phyloP scores from a whole-genome alignment of 2,888 invertebrate species.

The Merodon equestris region DNA sequence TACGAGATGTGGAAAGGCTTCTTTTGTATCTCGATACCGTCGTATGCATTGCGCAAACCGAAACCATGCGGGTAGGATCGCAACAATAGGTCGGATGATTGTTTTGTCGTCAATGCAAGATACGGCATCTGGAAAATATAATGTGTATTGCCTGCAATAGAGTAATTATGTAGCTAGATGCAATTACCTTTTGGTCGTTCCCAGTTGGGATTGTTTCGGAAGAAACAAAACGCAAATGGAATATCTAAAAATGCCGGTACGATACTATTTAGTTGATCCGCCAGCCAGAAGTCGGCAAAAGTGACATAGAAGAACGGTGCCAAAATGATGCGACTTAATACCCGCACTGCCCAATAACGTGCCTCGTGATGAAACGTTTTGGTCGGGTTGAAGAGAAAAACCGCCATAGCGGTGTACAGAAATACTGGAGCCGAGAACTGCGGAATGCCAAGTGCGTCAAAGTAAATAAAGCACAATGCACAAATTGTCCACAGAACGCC shows the following conservation, averaged over 20 bases:
- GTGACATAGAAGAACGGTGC: constrained; percentile 89
- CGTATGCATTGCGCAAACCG: constrained; percentile 91
- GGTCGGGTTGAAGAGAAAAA: constrained; percentile 88
- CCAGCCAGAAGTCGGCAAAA: constrained; percentile 93
- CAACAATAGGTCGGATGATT: constrained; percentile 83
- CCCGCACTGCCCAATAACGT: constrained; percentile 84
- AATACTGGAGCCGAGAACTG: constrained; percentile 88
- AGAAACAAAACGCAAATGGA: constrained; percentile 89
- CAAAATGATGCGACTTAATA: constrained; percentile 82
- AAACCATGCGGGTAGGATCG: constrained; percentile 90
- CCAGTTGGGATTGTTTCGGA: constrained; percentile 83
- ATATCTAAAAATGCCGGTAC: constrained; percentile 88
- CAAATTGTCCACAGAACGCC: constrained; percentile 87
- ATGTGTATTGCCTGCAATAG: no score
- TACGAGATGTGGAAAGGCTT: constrained; percentile 89
- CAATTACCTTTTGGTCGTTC: constrained; percentile 77
- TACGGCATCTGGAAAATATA: constrained; percentile 77
- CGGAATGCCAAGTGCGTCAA: constrained; percentile 84
- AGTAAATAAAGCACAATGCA: constrained; percentile 85
- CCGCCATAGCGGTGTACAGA: constrained; percentile 83
- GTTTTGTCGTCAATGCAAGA: constrained; percentile 80
- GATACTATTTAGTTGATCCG: constrained; percentile 90
- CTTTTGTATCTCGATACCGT: constrained; percentile 88
- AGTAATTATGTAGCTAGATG: background rate
- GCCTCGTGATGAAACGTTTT: constrained; percentile 87